A percentile compares a stretch with the other conserved stretches of the same genome.
Evolutionary conservation across 2,888 invertebrate genomes (phyloP).

Genomic region (Nematopogon swammerdamellus): DNA sequence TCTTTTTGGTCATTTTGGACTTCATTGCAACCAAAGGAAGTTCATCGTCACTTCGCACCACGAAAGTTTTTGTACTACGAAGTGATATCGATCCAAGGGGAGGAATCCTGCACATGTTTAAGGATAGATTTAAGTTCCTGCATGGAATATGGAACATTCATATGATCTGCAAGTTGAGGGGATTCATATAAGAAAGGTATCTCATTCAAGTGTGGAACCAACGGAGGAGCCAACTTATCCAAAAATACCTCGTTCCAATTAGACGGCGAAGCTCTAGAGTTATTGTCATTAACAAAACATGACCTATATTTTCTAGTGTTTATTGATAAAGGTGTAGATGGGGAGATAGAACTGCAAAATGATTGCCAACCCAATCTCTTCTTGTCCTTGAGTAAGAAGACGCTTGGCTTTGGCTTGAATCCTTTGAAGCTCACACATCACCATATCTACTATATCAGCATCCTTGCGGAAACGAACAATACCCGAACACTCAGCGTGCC

Average conservation of each 20-base stretch:
- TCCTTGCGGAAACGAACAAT: not conserved
- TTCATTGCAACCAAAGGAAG: too few relatives aligned
- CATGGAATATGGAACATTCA: too few relatives aligned
- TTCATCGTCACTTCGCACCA: too few relatives aligned
- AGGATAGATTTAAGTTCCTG: too few relatives aligned
- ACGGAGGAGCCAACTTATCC: too few relatives aligned
- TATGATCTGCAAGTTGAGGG: too few relatives aligned
- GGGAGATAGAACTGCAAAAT: not conserved
- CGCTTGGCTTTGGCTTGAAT: not conserved
- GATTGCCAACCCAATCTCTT: not conserved
- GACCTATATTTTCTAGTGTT: not conserved
- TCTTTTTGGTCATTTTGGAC: too few relatives aligned
- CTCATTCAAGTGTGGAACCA: too few relatives aligned
- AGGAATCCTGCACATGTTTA: too few relatives aligned
- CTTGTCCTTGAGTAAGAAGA: not conserved
- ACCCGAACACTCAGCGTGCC: not conserved
- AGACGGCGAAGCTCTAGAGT: not conserved
- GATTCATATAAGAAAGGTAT: too few relatives aligned
- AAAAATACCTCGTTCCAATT: not conserved
- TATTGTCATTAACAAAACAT: not conserved
- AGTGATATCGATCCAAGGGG: too few relatives aligned
- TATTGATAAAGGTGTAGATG: not conserved
- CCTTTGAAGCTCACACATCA: not conserved
- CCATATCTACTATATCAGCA: not conserved
- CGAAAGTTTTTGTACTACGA: too few relatives aligned